These are phyloP conservation scores for Parnassius apollo DNA, from an alignment of 2,888 invertebrate species.

Conservation along the genomic window DNA sequence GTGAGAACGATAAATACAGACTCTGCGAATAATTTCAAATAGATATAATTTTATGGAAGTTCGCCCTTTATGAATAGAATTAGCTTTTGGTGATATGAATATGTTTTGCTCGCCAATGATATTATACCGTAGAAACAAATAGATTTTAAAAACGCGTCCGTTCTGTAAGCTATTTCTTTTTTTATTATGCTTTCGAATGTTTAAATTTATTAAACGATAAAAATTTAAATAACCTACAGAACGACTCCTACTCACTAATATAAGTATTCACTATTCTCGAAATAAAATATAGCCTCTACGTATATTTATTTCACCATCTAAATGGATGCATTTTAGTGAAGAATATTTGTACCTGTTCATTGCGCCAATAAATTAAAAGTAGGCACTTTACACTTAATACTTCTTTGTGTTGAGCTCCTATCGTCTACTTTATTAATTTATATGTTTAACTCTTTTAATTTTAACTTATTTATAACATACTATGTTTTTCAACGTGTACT, in stretches of 20 bases:
- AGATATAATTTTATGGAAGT: constrained; percentile 47
- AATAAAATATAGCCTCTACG: constrained; percentile 57
- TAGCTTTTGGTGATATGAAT: constrained; percentile 62
- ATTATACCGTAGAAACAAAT: constrained; percentile 58
- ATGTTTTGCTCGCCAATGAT: constrained; percentile 61
- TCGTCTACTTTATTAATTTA: constrained; percentile 26
- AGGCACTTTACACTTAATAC: not conserved
- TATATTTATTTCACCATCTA: constrained; percentile 38
- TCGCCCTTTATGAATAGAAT: constrained; percentile 56
- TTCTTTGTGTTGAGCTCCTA: not conserved
- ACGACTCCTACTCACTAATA: constrained; percentile 48
- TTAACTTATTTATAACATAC: too few relatives aligned
- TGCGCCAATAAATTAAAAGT: constrained; percentile 59
- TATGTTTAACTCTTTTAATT: constrained; percentile 28
- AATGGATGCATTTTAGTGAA: constrained; percentile 57
- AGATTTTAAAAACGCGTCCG: constrained; percentile 53
- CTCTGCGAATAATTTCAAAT: constrained; percentile 47
- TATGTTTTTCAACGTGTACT: constrained; percentile 23
- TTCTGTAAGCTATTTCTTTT: constrained; percentile 53
- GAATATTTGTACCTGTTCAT: constrained; percentile 68
- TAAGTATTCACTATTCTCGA: constrained; percentile 57
- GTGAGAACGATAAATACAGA: constrained; percentile 37
- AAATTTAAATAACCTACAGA: constrained; percentile 50
- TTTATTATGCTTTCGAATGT: constrained; percentile 38
- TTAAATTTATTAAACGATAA: constrained; percentile 40